These are phyloP conservation scores for Xestoiulus laeticollis DNA, from an alignment of 2,888 invertebrate species.

Conservation along the genomic window DNA sequence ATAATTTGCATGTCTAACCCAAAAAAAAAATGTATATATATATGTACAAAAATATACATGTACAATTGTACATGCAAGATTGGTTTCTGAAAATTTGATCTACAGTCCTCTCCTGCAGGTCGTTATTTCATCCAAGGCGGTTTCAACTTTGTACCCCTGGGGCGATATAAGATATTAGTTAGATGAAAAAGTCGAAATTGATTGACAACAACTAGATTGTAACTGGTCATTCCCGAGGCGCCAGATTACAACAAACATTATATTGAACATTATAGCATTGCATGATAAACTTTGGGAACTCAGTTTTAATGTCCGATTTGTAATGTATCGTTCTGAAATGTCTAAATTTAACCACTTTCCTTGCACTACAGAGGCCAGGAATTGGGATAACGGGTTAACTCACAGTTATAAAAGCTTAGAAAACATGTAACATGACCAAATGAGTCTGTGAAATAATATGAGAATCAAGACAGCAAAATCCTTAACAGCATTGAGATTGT, in stretches of 20 bases:
- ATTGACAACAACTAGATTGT: neutral
- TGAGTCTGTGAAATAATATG: too few species aligned
- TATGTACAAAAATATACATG: neutral
- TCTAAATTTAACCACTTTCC: neutral
- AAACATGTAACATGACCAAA: too few species aligned
- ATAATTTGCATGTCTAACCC: too few species aligned
- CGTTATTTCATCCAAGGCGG: neutral
- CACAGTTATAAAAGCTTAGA: neutral
- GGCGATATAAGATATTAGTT: neutral
- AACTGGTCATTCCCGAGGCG: neutral
- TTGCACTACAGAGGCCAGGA: neutral
- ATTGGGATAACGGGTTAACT: neutral
- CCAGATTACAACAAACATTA: neutral
- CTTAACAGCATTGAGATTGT: too few species aligned
- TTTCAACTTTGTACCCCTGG: neutral
- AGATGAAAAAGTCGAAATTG: neutral
- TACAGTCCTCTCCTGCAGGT: neutral
- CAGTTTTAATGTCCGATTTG: neutral
- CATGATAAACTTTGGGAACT: neutral
- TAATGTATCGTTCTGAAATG: neutral
- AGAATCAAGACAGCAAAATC: too few species aligned
- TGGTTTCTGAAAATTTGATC: neutral
- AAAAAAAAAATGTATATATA: too few species aligned
- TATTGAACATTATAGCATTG: neutral
- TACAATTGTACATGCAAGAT: too few species aligned